These are phyloP conservation scores for Indicator indicator DNA, from an alignment of 2,113 vertebrate species.

Conservation along the genomic window DNA sequence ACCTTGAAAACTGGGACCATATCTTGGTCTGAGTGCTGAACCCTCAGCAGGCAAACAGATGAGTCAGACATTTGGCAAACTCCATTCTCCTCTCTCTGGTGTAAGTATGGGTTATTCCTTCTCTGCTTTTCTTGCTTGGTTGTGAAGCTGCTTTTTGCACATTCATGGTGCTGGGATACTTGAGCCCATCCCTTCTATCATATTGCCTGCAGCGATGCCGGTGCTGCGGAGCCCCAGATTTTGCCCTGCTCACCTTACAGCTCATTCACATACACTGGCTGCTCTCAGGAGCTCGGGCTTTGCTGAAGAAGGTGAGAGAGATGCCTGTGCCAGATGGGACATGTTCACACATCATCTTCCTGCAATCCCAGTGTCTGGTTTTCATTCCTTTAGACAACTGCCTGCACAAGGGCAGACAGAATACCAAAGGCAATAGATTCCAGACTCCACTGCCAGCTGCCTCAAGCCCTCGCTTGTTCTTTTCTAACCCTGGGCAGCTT, in stretches of 20 bases:
- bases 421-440: not conserved
- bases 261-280: not conserved
- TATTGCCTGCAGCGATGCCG: not conserved
- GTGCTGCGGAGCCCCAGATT: not conserved
- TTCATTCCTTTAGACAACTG: not conserved
- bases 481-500: not conserved
- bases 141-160: not conserved
- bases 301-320: not conserved
- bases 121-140: not conserved
- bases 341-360: accelerated
- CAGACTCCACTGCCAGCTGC: not conserved
- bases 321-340: not conserved
- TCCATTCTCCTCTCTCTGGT: not conserved
- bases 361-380: not conserved
- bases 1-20: not conserved
- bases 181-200: not conserved
- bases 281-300: not conserved
- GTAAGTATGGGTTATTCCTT: not conserved
- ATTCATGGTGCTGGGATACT: not conserved
- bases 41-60: slow-evolving; percentile 7
- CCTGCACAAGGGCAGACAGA: not conserved
- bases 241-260: not conserved
- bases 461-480: not conserved
- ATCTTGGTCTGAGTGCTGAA: not conserved
- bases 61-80: slow-evolving; percentile 10